These are phyloP conservation scores for Zoanthus sociatus DNA, from an alignment of 92 coral and sea anemone genomes.

Conservation along the genomic window DNA sequence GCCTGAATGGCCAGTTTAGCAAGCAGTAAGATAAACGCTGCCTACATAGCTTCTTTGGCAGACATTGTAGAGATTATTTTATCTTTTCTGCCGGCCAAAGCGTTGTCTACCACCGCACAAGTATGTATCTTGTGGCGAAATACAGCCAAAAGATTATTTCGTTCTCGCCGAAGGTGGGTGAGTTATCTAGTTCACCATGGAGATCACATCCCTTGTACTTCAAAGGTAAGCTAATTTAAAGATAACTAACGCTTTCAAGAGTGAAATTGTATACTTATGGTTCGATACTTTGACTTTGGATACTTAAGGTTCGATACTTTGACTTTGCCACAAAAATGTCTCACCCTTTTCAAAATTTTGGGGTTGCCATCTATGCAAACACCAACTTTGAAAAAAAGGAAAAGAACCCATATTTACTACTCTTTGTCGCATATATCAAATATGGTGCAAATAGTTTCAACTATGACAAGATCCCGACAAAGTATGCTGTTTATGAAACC, in stretches of 20 bases:
- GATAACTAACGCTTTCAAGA: neutral
- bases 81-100: constrained; percentile 86
- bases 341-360: no score
- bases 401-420: no score
- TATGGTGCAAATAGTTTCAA: no score
- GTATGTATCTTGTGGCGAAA: constrained; percentile 94
- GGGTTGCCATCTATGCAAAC: no score
- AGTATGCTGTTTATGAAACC: no score
- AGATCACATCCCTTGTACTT: constrained; percentile 77
- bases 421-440: no score
- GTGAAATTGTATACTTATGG: neutral
- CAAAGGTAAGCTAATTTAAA: constrained; percentile 67
- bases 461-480: no score
- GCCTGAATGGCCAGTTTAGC: constrained; percentile 70
- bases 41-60: constrained; percentile 71
- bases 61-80: constrained; percentile 88
- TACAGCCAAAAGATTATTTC: constrained; percentile 75
- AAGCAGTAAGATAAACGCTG: constrained; percentile 56
- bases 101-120: constrained; percentile 70
- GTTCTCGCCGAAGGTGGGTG: constrained; percentile 78
- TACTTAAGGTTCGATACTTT: no score
- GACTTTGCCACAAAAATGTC: no score
- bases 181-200: constrained; percentile 85
- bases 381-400: no score
- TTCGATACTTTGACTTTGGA: neutral